Conservation (phyloP, 92 coral and sea anemone species). For the Epizoanthus stellaris region DNA sequence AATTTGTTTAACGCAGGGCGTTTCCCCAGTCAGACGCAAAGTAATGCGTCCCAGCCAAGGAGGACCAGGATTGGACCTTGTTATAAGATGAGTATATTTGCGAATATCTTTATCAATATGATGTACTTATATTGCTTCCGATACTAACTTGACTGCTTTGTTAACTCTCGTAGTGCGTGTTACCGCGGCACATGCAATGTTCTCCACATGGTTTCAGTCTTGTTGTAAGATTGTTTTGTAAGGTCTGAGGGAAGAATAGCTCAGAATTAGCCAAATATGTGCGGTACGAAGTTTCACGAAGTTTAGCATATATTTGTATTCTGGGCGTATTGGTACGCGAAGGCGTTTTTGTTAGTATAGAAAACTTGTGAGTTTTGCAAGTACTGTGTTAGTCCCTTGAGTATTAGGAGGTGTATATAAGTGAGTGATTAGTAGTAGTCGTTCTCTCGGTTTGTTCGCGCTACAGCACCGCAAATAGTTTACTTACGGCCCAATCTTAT, state of each 20-base stretch:
- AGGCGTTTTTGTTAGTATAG: no score
- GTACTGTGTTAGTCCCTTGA: conserved; percentile 11
- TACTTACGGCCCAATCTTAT: not conserved
- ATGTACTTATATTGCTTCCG: not conserved
- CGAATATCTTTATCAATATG: not conserved
- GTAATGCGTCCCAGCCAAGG: conserved; percentile 11
- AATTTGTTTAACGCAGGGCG: conserved; percentile 14
- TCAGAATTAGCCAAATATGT: not conserved
- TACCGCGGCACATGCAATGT: not conserved
- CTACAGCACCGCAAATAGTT: not conserved
- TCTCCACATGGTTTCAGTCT: not conserved
- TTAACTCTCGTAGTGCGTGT: not conserved
- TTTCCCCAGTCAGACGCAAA: conserved; percentile 14
- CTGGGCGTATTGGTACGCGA: conserved; percentile 33
- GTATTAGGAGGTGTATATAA: conserved; percentile 17
- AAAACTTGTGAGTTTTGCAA: no score
- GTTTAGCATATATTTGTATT: conserved; percentile 49
- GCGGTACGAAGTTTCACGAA: not conserved
- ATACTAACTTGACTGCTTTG: conserved; percentile 11
- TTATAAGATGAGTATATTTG: conserved; percentile 10
- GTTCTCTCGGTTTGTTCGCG: conserved; percentile 28
- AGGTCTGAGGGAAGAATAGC: conserved; percentile 12
- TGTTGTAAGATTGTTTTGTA: not conserved
- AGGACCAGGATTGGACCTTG: conserved; percentile 3
- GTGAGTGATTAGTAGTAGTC: not conserved